These are phyloP conservation scores for Sarcophaga subvicina DNA, from an alignment of 2,888 invertebrate genomes.

Conservation along the genomic window DNA sequence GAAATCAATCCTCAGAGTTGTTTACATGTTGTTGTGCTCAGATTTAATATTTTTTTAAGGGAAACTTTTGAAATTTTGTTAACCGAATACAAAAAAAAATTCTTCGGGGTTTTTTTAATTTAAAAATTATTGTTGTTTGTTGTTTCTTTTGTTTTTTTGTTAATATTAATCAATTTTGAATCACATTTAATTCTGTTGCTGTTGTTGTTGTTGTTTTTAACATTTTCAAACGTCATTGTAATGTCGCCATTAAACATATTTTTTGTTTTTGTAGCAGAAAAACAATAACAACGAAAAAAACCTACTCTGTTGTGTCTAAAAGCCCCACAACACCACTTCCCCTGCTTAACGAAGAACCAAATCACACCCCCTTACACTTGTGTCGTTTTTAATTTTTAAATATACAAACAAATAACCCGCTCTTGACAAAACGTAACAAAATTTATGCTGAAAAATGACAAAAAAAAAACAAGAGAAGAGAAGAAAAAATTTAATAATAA, in stretches of 20 bases:
- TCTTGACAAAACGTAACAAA: constrained; percentile 33
- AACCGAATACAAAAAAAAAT: too few species aligned
- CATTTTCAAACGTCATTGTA: constrained; percentile 38
- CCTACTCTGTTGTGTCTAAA: background rate
- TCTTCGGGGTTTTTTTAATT: too few species aligned
- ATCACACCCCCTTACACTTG: background rate
- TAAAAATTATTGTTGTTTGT: too few species aligned
- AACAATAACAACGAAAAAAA: constrained; percentile 3
- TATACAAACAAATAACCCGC: constrained; percentile 27
- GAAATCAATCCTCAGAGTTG: too few species aligned
- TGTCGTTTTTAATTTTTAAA: background rate
- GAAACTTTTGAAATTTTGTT: too few species aligned
- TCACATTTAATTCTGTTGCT: background rate
- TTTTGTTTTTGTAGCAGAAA: background rate
- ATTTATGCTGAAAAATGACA: constrained; percentile 34
- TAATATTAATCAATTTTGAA: background rate
- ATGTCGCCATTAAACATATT: constrained; percentile 24
- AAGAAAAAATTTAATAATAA: background rate
- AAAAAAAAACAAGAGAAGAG: background rate
- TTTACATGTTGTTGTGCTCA: too few species aligned
- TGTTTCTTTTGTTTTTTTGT: too few species aligned
- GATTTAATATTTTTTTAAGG: too few species aligned
- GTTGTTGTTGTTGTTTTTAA: background rate
- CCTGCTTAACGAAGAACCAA: background rate
- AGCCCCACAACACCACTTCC: background rate